These are phyloP conservation scores for Muricea muricata DNA, from an alignment of 92 coral and sea anemone species.

Conservation along the genomic window DNA sequence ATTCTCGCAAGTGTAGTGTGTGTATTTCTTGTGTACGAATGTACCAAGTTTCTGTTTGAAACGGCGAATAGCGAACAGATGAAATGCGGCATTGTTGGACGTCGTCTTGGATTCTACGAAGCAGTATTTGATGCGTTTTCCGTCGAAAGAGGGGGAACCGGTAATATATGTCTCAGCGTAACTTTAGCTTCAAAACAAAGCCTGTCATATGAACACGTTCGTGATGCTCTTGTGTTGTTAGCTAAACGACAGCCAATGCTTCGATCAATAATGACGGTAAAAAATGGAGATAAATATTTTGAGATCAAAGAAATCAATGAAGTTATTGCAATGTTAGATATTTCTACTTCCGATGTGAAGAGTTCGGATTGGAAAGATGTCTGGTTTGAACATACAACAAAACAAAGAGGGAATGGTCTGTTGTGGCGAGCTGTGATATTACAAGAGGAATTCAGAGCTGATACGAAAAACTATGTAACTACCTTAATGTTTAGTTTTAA, in stretches of 20 bases:
- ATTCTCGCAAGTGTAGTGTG: background rate
- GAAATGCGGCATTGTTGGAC: background rate
- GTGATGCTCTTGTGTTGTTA: slow-evolving; percentile 15
- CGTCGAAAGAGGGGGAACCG: background rate
- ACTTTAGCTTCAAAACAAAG: background rate
- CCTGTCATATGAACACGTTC: background rate
- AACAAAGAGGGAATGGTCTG: slow-evolving; percentile 22
- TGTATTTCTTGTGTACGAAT: background rate
- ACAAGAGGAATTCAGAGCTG: slow-evolving; percentile 2
- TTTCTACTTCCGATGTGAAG: background rate
- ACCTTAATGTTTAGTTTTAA: slow-evolving; percentile 4
- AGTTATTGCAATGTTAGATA: background rate
- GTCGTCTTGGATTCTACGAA: slow-evolving; percentile 10
- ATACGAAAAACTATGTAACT: background rate
- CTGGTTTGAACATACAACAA: slow-evolving; percentile 11
- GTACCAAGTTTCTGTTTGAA: background rate
- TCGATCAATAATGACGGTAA: background rate
- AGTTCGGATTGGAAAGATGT: slow-evolving; percentile 14
- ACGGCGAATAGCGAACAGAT: background rate
- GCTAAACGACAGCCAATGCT: slow-evolving; percentile 33
- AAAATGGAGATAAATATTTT: background rate
- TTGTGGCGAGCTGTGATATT: slow-evolving; percentile 16
- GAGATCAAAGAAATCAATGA: slow-evolving; percentile 8
- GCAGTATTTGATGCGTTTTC: background rate
- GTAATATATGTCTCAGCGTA: background rate